A percentile compares a stretch with the other conserved stretches of the same genome.
Evolutionary conservation across 2,797 vertebrate genomes (phyloP).

Genomic region (Melanogrammus aeglefinus): DNA sequence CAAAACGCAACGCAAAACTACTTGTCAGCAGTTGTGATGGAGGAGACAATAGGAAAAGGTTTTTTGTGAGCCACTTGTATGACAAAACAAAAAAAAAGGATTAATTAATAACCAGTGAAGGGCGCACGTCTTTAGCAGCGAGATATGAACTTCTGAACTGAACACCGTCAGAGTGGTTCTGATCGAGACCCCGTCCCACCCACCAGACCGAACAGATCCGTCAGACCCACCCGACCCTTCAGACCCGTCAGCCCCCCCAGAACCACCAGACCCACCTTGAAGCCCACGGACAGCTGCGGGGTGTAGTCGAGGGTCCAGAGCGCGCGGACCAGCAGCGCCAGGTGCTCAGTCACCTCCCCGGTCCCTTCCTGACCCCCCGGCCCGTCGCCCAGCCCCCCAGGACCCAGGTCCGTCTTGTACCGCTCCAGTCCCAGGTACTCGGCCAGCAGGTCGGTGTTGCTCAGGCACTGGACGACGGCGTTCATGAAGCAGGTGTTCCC

Average conservation of each 20-base stretch:
- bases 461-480: conserved; percentile 93
- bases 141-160: too few species aligned
- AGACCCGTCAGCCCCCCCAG: too few species aligned
- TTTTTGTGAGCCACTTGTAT: too few species aligned
- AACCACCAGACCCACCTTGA: conserved; percentile 81
- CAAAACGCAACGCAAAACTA: too few species aligned
- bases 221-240: too few species aligned
- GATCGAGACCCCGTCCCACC: too few species aligned
- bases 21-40: too few species aligned
- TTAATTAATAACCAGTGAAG: too few species aligned
- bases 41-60: too few species aligned
- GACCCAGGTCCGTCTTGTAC: conserved; percentile 67
- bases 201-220: too few species aligned
- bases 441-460: conserved; percentile 91
- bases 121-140: too few species aligned
- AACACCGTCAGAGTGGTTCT: not conserved
- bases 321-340: conserved; percentile 86
- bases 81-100: too few species aligned
- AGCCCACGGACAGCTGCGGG: conserved; percentile 90
- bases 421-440: conserved; percentile 85
- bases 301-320: conserved; percentile 94
- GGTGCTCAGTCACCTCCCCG: conserved; percentile 85
- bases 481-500: conserved; percentile 99
- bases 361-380: conserved; percentile 36
- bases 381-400: conserved; percentile 35